Evolutionary conservation across 2,113 vertebrate genomes (phyloP).

Genomic region (Hiodon tergisus): DNA sequence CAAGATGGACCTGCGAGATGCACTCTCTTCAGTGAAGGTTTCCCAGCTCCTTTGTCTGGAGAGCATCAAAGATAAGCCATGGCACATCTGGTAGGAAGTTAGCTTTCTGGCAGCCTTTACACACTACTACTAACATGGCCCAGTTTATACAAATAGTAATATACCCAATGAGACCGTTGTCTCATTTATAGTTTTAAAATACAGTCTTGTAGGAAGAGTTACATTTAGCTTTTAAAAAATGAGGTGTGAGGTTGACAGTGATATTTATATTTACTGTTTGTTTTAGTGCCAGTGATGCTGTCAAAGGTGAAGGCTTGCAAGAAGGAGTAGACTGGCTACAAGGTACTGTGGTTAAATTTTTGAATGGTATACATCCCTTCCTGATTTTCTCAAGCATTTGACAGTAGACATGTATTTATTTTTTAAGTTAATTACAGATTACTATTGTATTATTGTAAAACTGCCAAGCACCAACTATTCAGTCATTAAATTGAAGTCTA

Average conservation of each 20-base stretch:
- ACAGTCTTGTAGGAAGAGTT: no score
- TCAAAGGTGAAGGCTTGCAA: slow-evolving; percentile 92
- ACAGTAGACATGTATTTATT: no score
- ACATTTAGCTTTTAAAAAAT: no score
- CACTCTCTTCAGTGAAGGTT: slow-evolving; percentile 90
- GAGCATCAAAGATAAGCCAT: slow-evolving; percentile 96
- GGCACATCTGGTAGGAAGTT: slow-evolving; percentile 90
- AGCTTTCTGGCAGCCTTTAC: neutral
- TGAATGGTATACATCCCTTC: neutral
- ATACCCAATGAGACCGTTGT: neutral
- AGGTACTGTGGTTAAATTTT: slow-evolving; percentile 63
- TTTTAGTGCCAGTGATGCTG: slow-evolving; percentile 89
- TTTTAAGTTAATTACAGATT: neutral
- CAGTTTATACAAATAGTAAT: neutral
- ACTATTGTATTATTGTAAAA: neutral
- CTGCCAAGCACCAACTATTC: neutral
- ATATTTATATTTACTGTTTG: slow-evolving; percentile 26
- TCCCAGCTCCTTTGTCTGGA: slow-evolving; percentile 91
- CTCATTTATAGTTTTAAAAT: no score
- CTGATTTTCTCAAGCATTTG: no score
- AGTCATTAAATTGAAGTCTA: slow-evolving; percentile 37
- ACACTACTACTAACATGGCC: slow-evolving; percentile 15
- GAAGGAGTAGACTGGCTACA: slow-evolving; percentile 98
- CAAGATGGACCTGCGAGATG: slow-evolving; percentile 96
- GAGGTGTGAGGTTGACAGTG: no score